Base-by-base conservation (phyloP, 2,888 invertebrate species). In the Drosophila demipolita region DNA sequence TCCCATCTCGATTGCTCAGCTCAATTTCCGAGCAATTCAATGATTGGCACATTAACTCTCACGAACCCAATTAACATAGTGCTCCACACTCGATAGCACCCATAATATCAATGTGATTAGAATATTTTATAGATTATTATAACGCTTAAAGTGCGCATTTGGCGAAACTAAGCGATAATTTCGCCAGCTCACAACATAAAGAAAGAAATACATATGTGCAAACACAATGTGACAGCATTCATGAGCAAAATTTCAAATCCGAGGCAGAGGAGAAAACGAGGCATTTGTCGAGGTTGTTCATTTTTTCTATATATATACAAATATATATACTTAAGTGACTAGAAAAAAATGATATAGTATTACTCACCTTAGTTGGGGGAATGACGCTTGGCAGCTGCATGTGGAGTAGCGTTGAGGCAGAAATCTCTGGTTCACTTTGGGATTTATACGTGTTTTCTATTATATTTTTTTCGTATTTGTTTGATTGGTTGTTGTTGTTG, bases 291-390 rank as follows among this genome's bases (percentile, higher is more conserved):
- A 66, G 12, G 15, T 36, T 45, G 8, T 33, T 48, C n/a, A 29
- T 17, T 40, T 26, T 38, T 9, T 20, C 17, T 17, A 36, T 66
- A 50, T 26, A 63, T 40, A 49, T 5, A 26, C 8, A n/a, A 26
- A 17, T 15, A 8, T 58, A 35, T n/a, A 17, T 35, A 38, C 7
- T 9, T 49, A 36, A 38, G 40, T 17, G 23, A 23, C 15, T 12
- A 20, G 6, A 23, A 33, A 12, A 29, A 36, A 38, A 48, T 33
- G 2, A 29, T 29, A n/a, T 11, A 23, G 11, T 59, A 66, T 76
- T 83, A 85, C 85, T 85, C 89, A 85, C 85, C 85, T 87, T 62
- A 40, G 42, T 48, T 65, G 45, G 40, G 60, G 62, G 57, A 67
- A 75, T 84, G 73, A 80, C 68, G 78, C 67, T 64, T 60, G 61